Conservation (phyloP, 1,140 invertebrate genomes). For the Calosoma granatense region DNA sequence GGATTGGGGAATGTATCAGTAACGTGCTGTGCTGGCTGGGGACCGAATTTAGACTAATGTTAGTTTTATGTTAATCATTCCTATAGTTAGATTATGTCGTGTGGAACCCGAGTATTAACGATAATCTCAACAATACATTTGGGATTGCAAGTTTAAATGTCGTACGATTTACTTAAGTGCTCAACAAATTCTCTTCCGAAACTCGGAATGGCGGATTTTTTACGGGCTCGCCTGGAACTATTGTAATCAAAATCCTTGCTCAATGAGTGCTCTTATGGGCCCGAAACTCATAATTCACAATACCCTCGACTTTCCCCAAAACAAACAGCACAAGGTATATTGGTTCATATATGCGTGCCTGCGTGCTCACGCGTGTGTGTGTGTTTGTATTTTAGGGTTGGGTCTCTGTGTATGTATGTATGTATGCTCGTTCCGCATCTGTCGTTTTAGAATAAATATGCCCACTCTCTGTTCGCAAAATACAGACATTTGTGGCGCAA, state of each 20-base stretch:
- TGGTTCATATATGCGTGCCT: neutral
- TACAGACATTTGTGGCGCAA: neutral
- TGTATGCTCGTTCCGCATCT: neutral
- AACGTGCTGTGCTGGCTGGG: constrained; percentile 10
- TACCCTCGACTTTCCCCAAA: neutral
- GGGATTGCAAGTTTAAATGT: constrained; percentile 17
- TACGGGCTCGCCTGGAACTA: neutral
- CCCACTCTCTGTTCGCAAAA: neutral
- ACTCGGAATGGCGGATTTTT: neutral
- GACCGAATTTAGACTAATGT: constrained; percentile 21
- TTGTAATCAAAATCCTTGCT: neutral
- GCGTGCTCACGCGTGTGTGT: neutral
- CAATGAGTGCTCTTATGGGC: neutral
- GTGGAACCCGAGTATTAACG: constrained; percentile 15
- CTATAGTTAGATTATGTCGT: constrained; percentile 14
- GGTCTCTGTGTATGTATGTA: neutral
- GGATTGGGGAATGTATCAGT: neutral
- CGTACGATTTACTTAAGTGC: constrained; percentile 9
- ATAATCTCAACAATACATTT: constrained; percentile 15
- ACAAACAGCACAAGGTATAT: neutral
- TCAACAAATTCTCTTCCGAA: constrained; percentile 11
- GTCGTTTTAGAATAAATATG: constrained; percentile 1
- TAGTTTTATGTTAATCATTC: constrained; percentile 23
- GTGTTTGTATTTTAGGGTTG: no score
- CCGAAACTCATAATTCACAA: neutral